These are phyloP conservation scores for Cromileptes altivelis DNA, from an alignment of 2,113 vertebrate species.

Conservation along the genomic window DNA sequence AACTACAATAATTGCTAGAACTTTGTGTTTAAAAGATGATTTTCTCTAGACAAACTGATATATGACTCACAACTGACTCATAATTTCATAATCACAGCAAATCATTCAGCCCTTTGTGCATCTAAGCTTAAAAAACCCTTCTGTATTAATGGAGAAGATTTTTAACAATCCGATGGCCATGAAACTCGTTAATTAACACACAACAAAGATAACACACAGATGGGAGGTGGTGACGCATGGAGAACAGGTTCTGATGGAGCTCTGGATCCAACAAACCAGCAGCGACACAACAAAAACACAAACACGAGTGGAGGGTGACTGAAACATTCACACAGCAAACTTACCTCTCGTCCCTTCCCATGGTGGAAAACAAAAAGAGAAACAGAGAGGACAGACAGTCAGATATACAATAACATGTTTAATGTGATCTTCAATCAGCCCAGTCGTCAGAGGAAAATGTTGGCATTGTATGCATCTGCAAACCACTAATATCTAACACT, in stretches of 20 bases:
- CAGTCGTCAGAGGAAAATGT: neutral
- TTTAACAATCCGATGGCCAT: neutral
- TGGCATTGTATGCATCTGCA: no score
- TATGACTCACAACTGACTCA: no score
- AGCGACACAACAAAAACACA: neutral
- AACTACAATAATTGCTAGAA: no score
- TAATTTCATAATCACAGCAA: neutral
- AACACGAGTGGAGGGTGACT: neutral
- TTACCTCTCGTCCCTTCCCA: conserved; percentile 77
- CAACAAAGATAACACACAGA: neutral
- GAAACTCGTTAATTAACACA: neutral
- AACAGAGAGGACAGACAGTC: conserved; percentile 33
- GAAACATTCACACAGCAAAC: conserved; percentile 1
- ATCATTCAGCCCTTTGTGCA: neutral
- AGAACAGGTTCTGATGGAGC: neutral
- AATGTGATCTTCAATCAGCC: neutral
- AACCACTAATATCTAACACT: no score
- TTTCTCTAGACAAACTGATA: no score
- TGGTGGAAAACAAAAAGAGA: neutral
- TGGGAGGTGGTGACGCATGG: neutral
- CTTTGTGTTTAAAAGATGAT: no score
- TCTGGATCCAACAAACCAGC: neutral
- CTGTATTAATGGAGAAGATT: neutral
- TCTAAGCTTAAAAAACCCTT: neutral
- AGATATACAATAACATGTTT: neutral